Conservation (phyloP, 2,888 invertebrate genomes). For the Ypsolopha scabrella region DNA sequence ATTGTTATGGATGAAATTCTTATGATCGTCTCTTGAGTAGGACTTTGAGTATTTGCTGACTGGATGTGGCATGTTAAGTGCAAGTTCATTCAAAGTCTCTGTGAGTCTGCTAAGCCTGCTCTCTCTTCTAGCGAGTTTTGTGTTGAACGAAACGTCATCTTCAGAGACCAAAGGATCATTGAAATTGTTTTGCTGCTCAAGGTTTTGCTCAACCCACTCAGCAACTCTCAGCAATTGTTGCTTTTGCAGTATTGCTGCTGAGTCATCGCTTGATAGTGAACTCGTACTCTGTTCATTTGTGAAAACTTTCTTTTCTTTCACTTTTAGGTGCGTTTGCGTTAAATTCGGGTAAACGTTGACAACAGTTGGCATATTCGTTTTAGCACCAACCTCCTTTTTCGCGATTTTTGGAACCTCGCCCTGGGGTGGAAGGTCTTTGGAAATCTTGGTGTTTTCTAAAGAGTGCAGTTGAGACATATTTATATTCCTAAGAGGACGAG, state of each 20-base stretch:
- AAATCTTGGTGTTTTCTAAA: slow-evolving; percentile 58
- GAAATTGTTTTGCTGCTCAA: slow-evolving; percentile 60
- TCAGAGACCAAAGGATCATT: slow-evolving; percentile 45
- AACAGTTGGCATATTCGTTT: slow-evolving; percentile 42
- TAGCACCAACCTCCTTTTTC: slow-evolving; percentile 33
- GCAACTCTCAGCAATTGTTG: slow-evolving; percentile 78
- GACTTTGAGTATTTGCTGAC: slow-evolving; percentile 51
- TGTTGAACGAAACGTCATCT: slow-evolving; percentile 46
- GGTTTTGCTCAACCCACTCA: slow-evolving; percentile 81
- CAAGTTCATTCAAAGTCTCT: slow-evolving; percentile 55
- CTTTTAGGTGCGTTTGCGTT: slow-evolving; percentile 60
- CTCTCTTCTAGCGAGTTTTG: slow-evolving; percentile 36
- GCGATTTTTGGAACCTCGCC: slow-evolving; percentile 26
- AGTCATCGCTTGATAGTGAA: slow-evolving; percentile 63
- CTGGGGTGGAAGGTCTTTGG: slow-evolving; percentile 53
- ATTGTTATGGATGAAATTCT: slow-evolving; percentile 37
- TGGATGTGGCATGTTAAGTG: slow-evolving; percentile 60
- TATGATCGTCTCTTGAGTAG: slow-evolving; percentile 36
- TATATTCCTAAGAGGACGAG: slow-evolving; percentile 49
- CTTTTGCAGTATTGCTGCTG: slow-evolving; percentile 68
- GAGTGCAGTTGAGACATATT: slow-evolving; percentile 60
- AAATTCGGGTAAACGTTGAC: slow-evolving; percentile 62
- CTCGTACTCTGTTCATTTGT: slow-evolving; percentile 65
- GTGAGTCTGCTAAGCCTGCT: slow-evolving; percentile 48
- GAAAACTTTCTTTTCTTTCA: slow-evolving; percentile 56